Base-by-base conservation (phyloP, 2,113 vertebrate genomes). In the Psilopogon haemacephalus region DNA sequence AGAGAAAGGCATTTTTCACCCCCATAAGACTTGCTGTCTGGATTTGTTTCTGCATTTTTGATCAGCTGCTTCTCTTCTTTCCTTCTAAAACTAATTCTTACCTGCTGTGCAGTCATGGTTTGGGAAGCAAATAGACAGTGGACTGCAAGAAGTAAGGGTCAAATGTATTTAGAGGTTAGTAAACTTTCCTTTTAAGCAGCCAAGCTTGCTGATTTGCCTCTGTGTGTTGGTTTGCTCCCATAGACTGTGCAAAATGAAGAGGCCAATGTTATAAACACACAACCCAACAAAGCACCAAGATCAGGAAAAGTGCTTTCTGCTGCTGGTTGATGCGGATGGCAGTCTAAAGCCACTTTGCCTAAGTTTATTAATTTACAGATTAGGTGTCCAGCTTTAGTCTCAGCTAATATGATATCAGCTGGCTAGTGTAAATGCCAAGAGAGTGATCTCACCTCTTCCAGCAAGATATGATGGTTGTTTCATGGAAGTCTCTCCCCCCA, bases 1-100 rank as follows among this genome's bases (percentile, higher is more conserved):
- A 64, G 48, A 91, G 75, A 88, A 91, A 44, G 56, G 72, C 89
- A 88, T 86, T 89, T 94, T 93, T 71, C 60, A 84, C 65, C 65
- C 73, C 11, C 0, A 0, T 59, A 80, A 76, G 63, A 44, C 37
- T 60, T 48, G 27, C 59, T 74, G 75, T 28, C 79, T 71, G 58
- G 54, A 74, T 82, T 85, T 93, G 52, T 42, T 94, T 94, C 89
- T 78, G 79, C 73, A 81, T 50, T 89, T 83, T 71, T 74, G 52
- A 79, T 70, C 74, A 74, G 55, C n/a, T 26, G 12, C 19, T 72
- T 82, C 35, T 35, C 30, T 73, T 32, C 17, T 82, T 94, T 82
- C 63, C 44, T 88, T 64, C 65, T 77, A 27, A 77, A 86, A 94
- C 20, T 62, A 80, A 81, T 79, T 72, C 17, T 77, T 46, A 82